A percentile compares a stretch with the other conserved stretches of the same genome.
These are phyloP conservation scores for Casuarius casuarius DNA, from an alignment of 2,113 vertebrate genomes.

Conservation along the genomic window DNA sequence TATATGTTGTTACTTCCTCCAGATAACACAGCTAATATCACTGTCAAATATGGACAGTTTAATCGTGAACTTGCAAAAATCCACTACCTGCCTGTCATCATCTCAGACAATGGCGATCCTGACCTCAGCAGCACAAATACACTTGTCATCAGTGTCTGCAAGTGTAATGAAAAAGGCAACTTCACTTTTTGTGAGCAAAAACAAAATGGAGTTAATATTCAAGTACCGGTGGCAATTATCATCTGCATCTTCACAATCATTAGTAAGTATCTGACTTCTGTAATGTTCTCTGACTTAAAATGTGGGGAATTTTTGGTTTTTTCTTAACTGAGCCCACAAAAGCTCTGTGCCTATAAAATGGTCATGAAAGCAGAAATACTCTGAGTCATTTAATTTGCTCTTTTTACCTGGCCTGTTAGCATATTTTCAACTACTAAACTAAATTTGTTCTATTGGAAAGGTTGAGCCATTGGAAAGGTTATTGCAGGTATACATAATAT, in stretches of 20 bases:
- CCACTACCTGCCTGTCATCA: conserved; percentile 83
- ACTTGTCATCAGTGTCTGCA: conserved; percentile 84
- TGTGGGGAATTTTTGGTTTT: neutral
- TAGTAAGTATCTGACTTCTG: conserved; percentile 75
- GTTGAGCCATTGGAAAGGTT: neutral
- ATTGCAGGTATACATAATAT: neutral
- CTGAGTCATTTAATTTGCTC: neutral
- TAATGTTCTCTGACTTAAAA: neutral
- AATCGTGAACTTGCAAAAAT: conserved; percentile 82
- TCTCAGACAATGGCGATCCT: conserved; percentile 87
- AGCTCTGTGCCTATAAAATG: neutral
- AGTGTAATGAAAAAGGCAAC: conserved; percentile 80
- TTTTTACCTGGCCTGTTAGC: neutral
- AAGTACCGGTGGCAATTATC: conserved; percentile 87
- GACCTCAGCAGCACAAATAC: conserved; percentile 78
- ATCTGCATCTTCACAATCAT: conserved; percentile 87
- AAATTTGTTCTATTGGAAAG: neutral
- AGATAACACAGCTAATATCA: conserved; percentile 90
- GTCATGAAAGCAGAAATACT: neutral
- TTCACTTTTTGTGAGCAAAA: conserved; percentile 81
- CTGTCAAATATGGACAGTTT: conserved; percentile 86
- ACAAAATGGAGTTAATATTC: conserved; percentile 82
- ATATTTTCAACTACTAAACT: neutral
- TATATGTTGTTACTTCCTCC: conserved; percentile 37
- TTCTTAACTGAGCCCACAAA: neutral